These are phyloP conservation scores for Lophius americanus DNA, from an alignment of 2,797 vertebrate genomes.

Conservation along the genomic window DNA sequence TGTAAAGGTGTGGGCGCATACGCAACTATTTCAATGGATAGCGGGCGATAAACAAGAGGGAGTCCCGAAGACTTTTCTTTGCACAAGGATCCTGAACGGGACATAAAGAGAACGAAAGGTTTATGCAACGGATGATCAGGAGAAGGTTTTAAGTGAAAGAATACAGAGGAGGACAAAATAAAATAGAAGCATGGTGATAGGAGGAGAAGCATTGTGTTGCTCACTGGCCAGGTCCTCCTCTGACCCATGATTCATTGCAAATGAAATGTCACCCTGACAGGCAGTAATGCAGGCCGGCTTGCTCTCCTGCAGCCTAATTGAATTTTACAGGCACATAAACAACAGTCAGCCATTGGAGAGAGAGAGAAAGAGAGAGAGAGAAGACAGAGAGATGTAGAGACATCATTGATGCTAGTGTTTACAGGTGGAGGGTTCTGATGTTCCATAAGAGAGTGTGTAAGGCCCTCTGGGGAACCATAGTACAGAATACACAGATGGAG, in stretches of 20 bases:
- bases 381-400: background rate
- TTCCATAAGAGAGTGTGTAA: conserved; percentile 60
- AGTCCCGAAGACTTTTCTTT: conserved; percentile 8
- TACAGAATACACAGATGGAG: conserved; percentile 69
- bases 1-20: too few relatives aligned
- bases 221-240: conserved; percentile 55
- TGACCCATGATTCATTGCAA: conserved; percentile 83
- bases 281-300: conserved; percentile 72
- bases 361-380: conserved; percentile 18
- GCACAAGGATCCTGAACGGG: conserved; percentile 4
- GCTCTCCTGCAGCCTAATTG: conserved; percentile 78
- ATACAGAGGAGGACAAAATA: background rate
- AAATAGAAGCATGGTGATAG: conserved; percentile 36
- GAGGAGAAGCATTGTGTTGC: conserved; percentile 55
- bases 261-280: conserved; percentile 83
- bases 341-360: conserved; percentile 61
- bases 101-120: conserved; percentile 7
- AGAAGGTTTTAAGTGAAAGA: conserved; percentile 25
- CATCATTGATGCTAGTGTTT: conserved; percentile 74
- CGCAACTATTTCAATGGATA: background rate
- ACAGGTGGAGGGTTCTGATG: conserved; percentile 71
- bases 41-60: conserved; percentile 30
- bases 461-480: conserved; percentile 59
- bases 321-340: conserved; percentile 83
- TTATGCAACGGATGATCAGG: conserved; percentile 7